These are phyloP conservation scores for Lanius ludovicianus DNA, from an alignment of 2,113 vertebrate species.

Conservation along the genomic window DNA sequence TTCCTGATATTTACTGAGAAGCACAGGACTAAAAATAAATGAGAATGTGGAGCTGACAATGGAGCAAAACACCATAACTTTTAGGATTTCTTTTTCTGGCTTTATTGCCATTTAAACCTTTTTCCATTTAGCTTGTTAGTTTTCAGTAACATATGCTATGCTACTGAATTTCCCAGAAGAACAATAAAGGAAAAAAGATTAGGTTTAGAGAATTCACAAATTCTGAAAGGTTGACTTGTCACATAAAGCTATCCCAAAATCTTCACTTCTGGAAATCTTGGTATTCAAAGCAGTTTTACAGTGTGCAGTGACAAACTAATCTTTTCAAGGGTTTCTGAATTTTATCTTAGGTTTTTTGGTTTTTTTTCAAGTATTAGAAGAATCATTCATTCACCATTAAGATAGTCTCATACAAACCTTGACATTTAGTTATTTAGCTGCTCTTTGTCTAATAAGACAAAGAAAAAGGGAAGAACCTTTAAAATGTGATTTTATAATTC, in stretches of 20 bases:
- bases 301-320: neutral
- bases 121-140: neutral
- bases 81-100: neutral
- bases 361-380: neutral
- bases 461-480: conserved; percentile 27
- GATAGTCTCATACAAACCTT: neutral
- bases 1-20: neutral
- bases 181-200: neutral
- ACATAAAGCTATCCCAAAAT: neutral
- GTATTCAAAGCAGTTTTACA: neutral
- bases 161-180: neutral
- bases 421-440: conserved; percentile 40
- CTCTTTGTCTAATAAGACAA: conserved; percentile 22
- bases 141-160: neutral
- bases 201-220: neutral
- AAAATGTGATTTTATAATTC: neutral
- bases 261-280: neutral
- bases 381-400: neutral
- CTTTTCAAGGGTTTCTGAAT: neutral
- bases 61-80: neutral
- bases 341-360: neutral
- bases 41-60: neutral
- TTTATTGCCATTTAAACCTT: neutral
- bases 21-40: neutral
- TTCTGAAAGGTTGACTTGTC: neutral